Evolutionary conservation across 2,797 vertebrate genomes (phyloP).

Genomic region (Pristis pectinata): DNA sequence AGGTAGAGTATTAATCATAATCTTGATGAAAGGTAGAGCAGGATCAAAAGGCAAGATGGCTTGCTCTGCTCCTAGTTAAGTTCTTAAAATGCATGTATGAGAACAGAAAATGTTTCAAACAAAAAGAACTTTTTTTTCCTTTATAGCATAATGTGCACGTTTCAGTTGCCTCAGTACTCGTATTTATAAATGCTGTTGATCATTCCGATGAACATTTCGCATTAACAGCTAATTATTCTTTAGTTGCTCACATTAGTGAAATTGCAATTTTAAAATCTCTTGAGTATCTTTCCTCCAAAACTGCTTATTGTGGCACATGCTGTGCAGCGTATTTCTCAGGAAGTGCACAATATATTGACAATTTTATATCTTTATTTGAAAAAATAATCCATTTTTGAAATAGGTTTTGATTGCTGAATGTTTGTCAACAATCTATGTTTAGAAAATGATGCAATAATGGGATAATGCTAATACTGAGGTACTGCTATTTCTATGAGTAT

Average conservation of each 20-base stretch:
- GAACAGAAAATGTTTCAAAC: neutral
- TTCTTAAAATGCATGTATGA: too few relatives aligned
- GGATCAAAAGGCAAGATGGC: too few relatives aligned
- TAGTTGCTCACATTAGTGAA: neutral
- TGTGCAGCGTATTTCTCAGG: neutral
- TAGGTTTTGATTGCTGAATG: neutral
- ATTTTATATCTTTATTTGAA: neutral
- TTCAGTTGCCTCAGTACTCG: neutral
- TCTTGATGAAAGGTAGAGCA: too few relatives aligned
- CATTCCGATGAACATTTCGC: neutral
- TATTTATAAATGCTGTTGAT: neutral
- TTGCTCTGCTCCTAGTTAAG: too few relatives aligned
- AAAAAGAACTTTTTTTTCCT: neutral
- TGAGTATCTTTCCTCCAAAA: neutral
- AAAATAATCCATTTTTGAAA: neutral
- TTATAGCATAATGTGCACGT: neutral
- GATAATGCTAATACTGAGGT: neutral
- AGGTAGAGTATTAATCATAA: too few relatives aligned
- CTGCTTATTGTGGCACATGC: neutral
- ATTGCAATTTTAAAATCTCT: neutral
- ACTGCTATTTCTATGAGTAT: neutral
- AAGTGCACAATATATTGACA: neutral
- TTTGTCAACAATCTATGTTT: neutral
- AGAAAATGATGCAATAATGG: neutral
- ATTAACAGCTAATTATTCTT: neutral